phyloP scores from a whole-genome alignment of 2,113 vertebrate species.

The Phalacrocorax pelagicus region DNA sequence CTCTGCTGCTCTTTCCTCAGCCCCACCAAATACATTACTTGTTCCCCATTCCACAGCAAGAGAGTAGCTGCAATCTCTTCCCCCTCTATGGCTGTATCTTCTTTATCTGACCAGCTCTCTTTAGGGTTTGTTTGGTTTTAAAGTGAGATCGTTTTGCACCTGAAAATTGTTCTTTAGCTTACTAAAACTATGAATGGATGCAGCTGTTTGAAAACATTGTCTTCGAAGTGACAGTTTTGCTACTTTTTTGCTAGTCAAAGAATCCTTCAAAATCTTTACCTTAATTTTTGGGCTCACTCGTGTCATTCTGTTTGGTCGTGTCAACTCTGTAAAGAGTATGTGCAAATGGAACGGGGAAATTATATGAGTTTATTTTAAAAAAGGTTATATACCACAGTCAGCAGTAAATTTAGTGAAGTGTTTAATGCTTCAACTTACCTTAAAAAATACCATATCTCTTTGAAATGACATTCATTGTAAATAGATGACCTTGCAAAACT shows the following conservation, averaged over 20 bases:
- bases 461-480: neutral
- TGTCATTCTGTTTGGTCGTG: neutral
- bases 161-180: neutral
- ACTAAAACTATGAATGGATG: neutral
- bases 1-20: neutral
- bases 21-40: neutral
- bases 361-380: neutral
- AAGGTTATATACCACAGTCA: neutral
- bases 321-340: neutral
- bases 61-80: neutral
- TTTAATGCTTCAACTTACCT: neutral
- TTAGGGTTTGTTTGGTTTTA: neutral
- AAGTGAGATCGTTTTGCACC: neutral
- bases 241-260: neutral
- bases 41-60: neutral
- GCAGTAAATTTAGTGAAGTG: neutral
- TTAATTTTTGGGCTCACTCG: neutral
- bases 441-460: neutral
- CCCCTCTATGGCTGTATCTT: neutral
- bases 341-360: neutral
- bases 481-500: neutral
- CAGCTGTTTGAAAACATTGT: neutral
- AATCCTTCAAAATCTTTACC: neutral
- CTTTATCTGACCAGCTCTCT: neutral
- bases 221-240: neutral